Evolutionary conservation across 2,113 vertebrate species (phyloP).

Genomic region (Aspiorhynchus laticeps): DNA sequence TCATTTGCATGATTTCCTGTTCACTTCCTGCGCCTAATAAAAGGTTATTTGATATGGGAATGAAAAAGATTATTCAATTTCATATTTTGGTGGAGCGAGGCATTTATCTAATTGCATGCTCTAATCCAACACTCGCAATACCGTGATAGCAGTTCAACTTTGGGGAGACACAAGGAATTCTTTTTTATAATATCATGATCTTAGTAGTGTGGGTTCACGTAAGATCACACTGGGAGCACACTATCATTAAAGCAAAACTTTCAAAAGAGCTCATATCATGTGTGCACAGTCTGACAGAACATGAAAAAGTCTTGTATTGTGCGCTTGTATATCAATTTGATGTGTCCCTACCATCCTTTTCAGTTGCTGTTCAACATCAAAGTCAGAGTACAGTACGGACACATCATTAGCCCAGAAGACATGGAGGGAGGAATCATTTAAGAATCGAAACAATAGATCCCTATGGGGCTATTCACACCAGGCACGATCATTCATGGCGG

Average conservation of each 20-base stretch:
- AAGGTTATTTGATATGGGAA: constrained; percentile 27
- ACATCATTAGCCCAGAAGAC: constrained; percentile 70
- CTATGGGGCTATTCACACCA: no score
- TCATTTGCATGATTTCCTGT: constrained; percentile 31
- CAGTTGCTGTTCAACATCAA: constrained; percentile 69
- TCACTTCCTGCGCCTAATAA: constrained; percentile 23
- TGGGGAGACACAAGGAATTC: background rate
- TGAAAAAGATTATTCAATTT: background rate
- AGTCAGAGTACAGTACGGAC: constrained; percentile 61
- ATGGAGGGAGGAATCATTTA: constrained; percentile 37
- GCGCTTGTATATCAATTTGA: constrained; percentile 61
- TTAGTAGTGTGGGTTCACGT: constrained; percentile 54
- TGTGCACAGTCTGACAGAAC: constrained; percentile 63
- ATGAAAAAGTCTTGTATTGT: constrained; percentile 54
- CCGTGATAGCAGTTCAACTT: background rate
- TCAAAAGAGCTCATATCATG: constrained; percentile 56
- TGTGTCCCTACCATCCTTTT: constrained; percentile 25
- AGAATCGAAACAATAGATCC: background rate
- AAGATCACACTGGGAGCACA: constrained; percentile 58
- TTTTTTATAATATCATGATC: constrained; percentile 43
- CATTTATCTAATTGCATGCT: constrained; percentile 2
- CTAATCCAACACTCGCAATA: background rate
- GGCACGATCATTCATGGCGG: no score
- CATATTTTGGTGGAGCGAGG: background rate
- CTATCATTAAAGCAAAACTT: constrained; percentile 61